These are phyloP conservation scores for Platalea minor DNA, from an alignment of 2,797 vertebrate species.

Conservation along the genomic window DNA sequence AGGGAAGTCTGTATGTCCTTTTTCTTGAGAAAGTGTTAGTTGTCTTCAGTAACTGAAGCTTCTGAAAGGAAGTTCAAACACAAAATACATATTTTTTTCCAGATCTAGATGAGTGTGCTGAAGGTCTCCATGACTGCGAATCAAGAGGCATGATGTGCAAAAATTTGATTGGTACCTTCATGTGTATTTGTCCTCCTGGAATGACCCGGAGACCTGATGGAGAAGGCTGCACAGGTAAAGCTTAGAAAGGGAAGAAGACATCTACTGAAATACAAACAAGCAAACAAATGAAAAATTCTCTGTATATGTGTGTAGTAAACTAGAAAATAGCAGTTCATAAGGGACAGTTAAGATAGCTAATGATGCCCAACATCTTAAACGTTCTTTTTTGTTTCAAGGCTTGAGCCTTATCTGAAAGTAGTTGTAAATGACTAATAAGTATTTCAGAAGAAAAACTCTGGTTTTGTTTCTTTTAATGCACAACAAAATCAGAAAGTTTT, in stretches of 20 bases:
- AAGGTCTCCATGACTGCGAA: conserved; percentile 82
- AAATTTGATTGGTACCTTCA: conserved; percentile 85
- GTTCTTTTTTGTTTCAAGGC: background rate
- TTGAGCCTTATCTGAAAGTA: background rate
- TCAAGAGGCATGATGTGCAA: conserved; percentile 85
- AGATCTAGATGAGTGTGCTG: conserved; percentile 84
- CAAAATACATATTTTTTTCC: background rate
- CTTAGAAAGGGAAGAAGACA: background rate
- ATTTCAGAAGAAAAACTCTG: background rate
- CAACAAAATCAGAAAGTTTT: background rate
- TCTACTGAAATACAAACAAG: background rate
- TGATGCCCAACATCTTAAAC: background rate
- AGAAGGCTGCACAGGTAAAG: conserved; percentile 81
- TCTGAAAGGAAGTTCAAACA: background rate
- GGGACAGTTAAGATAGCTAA: background rate
- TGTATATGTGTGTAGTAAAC: background rate
- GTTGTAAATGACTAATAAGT: background rate
- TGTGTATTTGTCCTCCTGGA: conserved; percentile 83
- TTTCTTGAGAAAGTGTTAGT: background rate
- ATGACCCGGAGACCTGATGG: conserved; percentile 77
- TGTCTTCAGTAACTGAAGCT: background rate
- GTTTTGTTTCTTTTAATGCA: background rate
- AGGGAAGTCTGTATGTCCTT: background rate
- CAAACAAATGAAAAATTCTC: background rate
- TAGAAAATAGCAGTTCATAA: background rate